Base-by-base conservation (phyloP, 1,140 invertebrate species). In the Bombus impatiens region DNA sequence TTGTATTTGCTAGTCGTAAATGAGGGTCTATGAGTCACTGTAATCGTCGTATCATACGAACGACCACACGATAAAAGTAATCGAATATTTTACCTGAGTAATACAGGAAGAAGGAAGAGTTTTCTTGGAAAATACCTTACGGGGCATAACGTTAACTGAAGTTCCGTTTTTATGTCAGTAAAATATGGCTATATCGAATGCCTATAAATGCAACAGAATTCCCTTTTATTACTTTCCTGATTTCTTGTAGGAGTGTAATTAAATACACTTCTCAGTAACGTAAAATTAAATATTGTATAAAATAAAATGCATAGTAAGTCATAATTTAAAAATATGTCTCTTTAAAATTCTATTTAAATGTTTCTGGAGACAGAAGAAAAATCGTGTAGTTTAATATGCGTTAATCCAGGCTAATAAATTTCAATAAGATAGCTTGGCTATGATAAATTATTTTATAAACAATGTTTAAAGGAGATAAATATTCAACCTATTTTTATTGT, bases 1-100 rank as follows among this genome's bases (percentile, higher is more conserved):
- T 77, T 65, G n/a, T 78, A 12, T 78, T 65, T 42, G 28, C 13
- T 12, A 22, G 59, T 42, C 28, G 35, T 78, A 78, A 78, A 78
- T 65, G 76, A 78, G 28, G 37, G 37, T n/a, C 76, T 37, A 62
- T 42, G 47, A 35, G 35, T 77, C 47, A 77, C 4, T 42, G 28
- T 65, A 62, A 78, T 65, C 76, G 28, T 42, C 28, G 37, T 42
- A 25, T 5, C 15, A 28, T 9, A 42, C 5, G 8, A 78, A 78
- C 18, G 10, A 32, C 18, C 76, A 1, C 9, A 25, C 18, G 42
- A 42, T 78, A 42, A 42, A 78, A 65, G 57, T 57, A 57, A 77
- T 59, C 76, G 57, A 32, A 57, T 25, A 22, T 9, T 62, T 78
- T 42, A 25, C 37, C 76, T 28, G 76, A n/a, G 28, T 32, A 62